Base-by-base conservation (phyloP, 2,797 vertebrate species). In the Typhlichthys subterraneus region DNA sequence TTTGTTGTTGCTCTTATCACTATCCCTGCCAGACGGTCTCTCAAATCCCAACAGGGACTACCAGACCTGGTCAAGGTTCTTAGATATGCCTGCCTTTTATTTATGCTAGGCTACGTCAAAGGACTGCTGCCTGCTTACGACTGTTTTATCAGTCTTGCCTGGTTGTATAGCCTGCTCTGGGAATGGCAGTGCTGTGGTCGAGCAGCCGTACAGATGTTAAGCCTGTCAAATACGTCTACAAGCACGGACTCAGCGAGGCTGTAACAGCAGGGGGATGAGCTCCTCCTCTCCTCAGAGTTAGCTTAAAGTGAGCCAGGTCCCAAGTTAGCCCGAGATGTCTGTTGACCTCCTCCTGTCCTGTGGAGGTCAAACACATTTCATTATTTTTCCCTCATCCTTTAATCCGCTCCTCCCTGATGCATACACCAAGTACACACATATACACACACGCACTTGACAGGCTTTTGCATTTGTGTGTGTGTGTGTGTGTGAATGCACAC, bases 321-420 rank as follows among this genome's bases (percentile, higher is more conserved):
- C 68, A 82, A 68, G 77, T 55, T 45, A 50, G 61, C 61, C 33
- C 45, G 38, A 47, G 68, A 72, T 1, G 56, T 69, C 63, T 70
- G 65, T 53, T 50, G 64, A 70, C 76, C 45, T 50, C 74, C 53
- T 70, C 66, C 56, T 62, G 68, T 83, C 80, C 67, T 46, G 65
- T 67, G 67, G 80, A 89, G 86, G 88, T 89, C 85, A 87, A 80
- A 83, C 73, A 79, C 65, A 75, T 83, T 87, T 83, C 82, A 86
- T 89, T 90, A 86, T 84, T 84, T 87, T 59, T 38, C 51, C 59
- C 71, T 85, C 83, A 84, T 85, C 83, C 81, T 85, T 88, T 89
- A 89, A 89, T 89, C 87, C 83, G 79, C 67, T 70, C 57, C 57
- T 73, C 65, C 67, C 80, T 76, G 70, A 70, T 77, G 76, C 71